Conservation (phyloP, 2,888 invertebrate species). For the Cerastis leucographa region DNA sequence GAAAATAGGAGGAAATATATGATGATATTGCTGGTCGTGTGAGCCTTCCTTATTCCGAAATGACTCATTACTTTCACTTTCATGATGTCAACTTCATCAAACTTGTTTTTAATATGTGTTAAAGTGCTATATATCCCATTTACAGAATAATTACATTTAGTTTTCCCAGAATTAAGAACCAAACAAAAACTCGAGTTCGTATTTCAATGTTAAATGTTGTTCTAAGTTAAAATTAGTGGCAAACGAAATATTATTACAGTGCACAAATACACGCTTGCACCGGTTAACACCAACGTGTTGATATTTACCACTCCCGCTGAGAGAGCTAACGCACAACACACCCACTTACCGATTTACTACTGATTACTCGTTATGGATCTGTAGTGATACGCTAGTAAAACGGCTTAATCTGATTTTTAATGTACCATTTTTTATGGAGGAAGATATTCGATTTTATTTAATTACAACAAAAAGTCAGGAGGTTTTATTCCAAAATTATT, state of each 20-base stretch:
- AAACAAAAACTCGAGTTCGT: conserved; percentile 26
- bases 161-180: not conserved
- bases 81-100: not conserved
- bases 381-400: conserved; percentile 12
- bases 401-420: not conserved
- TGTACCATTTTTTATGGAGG: not conserved
- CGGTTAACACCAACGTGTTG: conserved; percentile 61
- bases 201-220: conserved; percentile 57
- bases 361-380: conserved; percentile 37
- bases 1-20: conserved; percentile 1
- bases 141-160: not conserved
- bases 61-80: not conserved
- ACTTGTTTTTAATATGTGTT: not conserved
- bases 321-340: conserved; percentile 62
- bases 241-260: conserved; percentile 63
- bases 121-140: not conserved
- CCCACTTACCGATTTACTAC: conserved; percentile 50
- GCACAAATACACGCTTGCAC: conserved; percentile 64
- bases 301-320: conserved; percentile 67
- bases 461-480: not conserved
- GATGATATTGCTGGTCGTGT: conserved; percentile 8
- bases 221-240: conserved; percentile 66
- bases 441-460: not conserved
- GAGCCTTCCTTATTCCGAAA: conserved; percentile 14
- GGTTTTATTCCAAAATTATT: not conserved